A percentile compares a stretch with the other conserved stretches of the same genome.
Evolutionary conservation across 2,797 vertebrate species (phyloP).

Genomic region (Megalops cyprinoides): DNA sequence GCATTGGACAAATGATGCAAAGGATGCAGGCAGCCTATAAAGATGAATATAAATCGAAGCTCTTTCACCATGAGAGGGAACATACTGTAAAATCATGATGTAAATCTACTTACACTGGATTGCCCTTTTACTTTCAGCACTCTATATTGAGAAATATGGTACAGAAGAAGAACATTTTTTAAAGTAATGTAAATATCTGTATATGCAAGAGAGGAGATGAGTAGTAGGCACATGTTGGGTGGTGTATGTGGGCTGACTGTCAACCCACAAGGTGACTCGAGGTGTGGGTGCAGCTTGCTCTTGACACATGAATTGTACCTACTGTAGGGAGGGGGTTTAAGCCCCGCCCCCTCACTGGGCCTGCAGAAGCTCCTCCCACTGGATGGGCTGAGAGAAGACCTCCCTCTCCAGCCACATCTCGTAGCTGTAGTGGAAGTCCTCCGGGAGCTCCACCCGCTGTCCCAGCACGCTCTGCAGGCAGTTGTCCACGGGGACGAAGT

Average conservation of each 20-base stretch:
- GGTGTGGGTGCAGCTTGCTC: background rate
- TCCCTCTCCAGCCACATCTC: slow-evolving; percentile 96
- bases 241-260: slow-evolving; percentile 11
- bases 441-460: slow-evolving; percentile 86
- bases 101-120: background rate
- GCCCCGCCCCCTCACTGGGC: slow-evolving; percentile 53
- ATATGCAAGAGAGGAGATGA: background rate
- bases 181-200: background rate
- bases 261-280: background rate
- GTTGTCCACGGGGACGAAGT: slow-evolving; percentile 92
- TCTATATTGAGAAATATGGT: background rate
- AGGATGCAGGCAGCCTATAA: background rate
- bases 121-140: too few species aligned
- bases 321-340: background rate
- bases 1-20: background rate
- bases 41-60: background rate
- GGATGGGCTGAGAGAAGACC: slow-evolving; percentile 94
- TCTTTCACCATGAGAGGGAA: background rate
- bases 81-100: background rate
- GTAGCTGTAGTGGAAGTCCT: slow-evolving; percentile 92
- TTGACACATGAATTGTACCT: background rate
- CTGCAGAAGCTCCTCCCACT: slow-evolving; percentile 93
- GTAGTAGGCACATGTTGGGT: slow-evolving; percentile 7
- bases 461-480: slow-evolving; percentile 95
- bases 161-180: background rate